Conservation (phyloP, 2,888 invertebrate genomes). For the Amorpha juglandis region DNA sequence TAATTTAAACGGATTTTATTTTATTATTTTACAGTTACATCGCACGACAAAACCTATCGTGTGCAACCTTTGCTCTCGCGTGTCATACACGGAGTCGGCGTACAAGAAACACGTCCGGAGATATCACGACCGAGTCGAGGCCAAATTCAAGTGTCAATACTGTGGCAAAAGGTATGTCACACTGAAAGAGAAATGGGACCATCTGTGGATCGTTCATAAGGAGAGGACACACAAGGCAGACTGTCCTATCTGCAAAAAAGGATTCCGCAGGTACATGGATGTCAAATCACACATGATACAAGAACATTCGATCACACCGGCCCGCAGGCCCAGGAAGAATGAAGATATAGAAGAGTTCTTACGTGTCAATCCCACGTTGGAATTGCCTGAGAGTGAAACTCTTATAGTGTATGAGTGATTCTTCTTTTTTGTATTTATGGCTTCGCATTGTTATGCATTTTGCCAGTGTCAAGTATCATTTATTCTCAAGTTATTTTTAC, state of each 20-base stretch:
- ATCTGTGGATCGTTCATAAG: conserved; percentile 55
- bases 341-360: background rate
- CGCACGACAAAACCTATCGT: conserved; percentile 32
- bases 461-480: too few relatives aligned
- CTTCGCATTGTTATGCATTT: too few relatives aligned
- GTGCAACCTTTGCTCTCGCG: conserved; percentile 46
- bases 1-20: too few relatives aligned
- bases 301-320: background rate
- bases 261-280: conserved; percentile 51
- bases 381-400: background rate
- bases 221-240: conserved; percentile 49
- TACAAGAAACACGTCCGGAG: conserved; percentile 44
- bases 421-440: too few relatives aligned
- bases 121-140: background rate
- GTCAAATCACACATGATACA: conserved; percentile 43
- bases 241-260: conserved; percentile 52
- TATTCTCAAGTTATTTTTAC: too few relatives aligned
- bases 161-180: conserved; percentile 42
- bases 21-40: conserved; percentile 45
- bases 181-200: conserved; percentile 55
- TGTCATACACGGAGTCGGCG: conserved; percentile 38
- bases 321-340: background rate
- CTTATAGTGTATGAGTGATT: conserved; percentile 7
- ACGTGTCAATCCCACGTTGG: background rate
- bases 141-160: conserved; percentile 37